Evolutionary conservation across 2,113 vertebrate genomes (phyloP).

Genomic region (Sitta europaea): DNA sequence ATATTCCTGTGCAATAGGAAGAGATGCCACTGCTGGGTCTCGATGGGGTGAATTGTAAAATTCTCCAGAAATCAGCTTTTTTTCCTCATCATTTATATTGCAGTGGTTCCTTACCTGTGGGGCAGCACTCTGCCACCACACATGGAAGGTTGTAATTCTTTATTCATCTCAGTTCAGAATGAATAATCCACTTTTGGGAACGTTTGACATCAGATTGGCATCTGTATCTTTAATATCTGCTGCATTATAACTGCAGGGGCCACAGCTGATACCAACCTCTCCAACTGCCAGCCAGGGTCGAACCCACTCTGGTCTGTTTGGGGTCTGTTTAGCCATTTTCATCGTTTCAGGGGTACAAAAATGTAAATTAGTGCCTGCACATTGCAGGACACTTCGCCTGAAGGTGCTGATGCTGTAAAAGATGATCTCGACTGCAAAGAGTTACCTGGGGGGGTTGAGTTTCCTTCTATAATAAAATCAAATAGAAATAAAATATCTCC

Average conservation of each 20-base stretch:
- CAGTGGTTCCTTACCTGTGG: background rate
- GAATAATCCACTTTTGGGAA: background rate
- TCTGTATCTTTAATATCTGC: background rate
- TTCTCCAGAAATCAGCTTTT: background rate
- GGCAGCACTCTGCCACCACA: background rate
- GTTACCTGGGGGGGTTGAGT: background rate
- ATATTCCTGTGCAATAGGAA: background rate
- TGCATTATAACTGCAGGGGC: background rate
- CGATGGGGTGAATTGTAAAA: background rate
- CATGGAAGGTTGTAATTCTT: background rate
- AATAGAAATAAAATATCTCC: no score
- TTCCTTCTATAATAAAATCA: background rate
- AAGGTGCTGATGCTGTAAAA: slow-evolving; percentile 1
- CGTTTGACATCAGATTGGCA: background rate
- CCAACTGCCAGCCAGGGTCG: background rate
- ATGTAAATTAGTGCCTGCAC: background rate
- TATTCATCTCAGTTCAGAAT: slow-evolving; percentile 1
- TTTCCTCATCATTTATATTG: background rate
- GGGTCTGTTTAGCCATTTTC: background rate
- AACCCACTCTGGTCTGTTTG: background rate
- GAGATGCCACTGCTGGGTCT: background rate
- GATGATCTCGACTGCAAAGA: background rate
- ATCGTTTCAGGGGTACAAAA: background rate
- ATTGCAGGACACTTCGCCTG: background rate
- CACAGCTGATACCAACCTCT: background rate